Base-by-base conservation (phyloP, 2,797 vertebrate genomes). In the Anguilla pacifica region DNA sequence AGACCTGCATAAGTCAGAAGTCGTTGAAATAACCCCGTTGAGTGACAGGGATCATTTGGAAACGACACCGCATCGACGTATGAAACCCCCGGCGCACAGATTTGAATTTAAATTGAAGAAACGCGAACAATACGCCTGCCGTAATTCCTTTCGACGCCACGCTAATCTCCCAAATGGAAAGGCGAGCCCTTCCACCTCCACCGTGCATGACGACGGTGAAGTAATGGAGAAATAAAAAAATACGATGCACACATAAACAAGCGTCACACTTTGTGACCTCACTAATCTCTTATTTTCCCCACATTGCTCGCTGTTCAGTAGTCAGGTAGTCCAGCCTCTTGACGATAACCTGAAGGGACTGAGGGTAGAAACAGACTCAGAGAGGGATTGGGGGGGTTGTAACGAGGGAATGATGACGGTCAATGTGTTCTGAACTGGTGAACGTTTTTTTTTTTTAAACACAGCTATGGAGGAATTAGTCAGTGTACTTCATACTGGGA, bases 51-150 rank as follows among this genome's bases (percentile, higher is more conserved):
- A 77, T 77, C 1, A 31, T 70, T 70, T 70, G 25, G 67, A 28
- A 70, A 28, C 35, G 28, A 35, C 70, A 43, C 31, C 0, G 19
- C 72, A 7, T 39, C 15, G 15, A 19, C 72, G 1, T 22, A 10
- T 77, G 22, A 77, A 74, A 22, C 4, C 31, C 70, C 35, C 17
- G 15, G 35, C 1, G 15, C 17, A 19, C 13, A 43, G 35, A 77
- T 77, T 77, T 77, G 17, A 77, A 77, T 77, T 77, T 77, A 77
- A 77, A 77, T 77, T 17, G 72, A 77, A 77, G 72, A 17, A 17
- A 31, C 31, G 2, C 7, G 35, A 19, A 43, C 35, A 77, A 39
- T 4, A 43, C 31, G 11, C 43, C 72, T 4, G 6, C 43, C 72
- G 43, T 77, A 77, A 77, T 77, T 77, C 72, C 35, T 39, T 43